Conservation (phyloP, 2,113 vertebrate species). For the Anser cygnoides region DNA sequence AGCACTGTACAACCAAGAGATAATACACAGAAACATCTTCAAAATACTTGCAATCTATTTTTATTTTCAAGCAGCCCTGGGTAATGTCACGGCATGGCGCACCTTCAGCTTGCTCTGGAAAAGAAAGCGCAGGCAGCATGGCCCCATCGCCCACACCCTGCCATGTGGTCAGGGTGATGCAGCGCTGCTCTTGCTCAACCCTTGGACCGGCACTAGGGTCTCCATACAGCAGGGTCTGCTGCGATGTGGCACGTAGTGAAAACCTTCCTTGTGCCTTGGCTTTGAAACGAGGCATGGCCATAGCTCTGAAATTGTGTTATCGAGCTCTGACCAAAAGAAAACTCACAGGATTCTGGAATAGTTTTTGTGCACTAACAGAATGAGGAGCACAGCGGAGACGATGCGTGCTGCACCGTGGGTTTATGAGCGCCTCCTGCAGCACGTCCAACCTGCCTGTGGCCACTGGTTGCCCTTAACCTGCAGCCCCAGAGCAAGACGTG, state of each 20-base stretch:
- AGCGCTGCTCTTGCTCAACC: not conserved
- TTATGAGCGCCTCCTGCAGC: not conserved
- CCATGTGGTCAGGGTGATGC: not conserved
- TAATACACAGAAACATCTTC: slow-evolving; percentile 23
- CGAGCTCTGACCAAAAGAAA: not conserved
- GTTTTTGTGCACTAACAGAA: not conserved
- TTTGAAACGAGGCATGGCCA: not conserved
- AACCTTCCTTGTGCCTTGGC: not conserved
- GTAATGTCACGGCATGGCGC: not conserved
- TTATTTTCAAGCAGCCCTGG: slow-evolving; percentile 30
- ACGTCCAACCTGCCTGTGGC: not conserved
- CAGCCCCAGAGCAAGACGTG: not conserved
- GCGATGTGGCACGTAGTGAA: not conserved
- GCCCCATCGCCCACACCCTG: fast-evolving
- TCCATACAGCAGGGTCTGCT: not conserved
- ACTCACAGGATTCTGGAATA: not conserved
- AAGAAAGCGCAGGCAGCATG: fast-evolving
- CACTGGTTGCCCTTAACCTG: not conserved
- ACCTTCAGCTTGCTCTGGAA: not conserved
- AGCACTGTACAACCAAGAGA: not conserved
- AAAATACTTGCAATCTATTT: slow-evolving; percentile 48
- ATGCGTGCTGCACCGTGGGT: fast-evolving
- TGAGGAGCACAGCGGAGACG: not conserved
- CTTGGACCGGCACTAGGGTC: not conserved
- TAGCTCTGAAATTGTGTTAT: not conserved